Base-by-base conservation (phyloP, 2,113 vertebrate species). In the Dipodomys spectabilis region DNA sequence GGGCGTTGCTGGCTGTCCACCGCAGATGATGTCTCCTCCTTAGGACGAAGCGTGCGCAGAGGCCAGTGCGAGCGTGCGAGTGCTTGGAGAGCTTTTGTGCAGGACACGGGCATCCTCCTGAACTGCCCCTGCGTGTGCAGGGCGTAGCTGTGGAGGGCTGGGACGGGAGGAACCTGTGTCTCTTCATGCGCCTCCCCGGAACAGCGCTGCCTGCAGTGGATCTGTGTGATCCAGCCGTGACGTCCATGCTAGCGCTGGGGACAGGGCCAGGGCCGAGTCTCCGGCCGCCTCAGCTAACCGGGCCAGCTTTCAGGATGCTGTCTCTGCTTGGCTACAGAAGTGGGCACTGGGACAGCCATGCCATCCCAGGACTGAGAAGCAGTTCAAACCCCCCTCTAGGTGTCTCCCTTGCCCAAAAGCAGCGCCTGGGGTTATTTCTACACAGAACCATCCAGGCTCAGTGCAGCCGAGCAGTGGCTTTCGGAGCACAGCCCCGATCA, bases 331-430 rank as follows among this genome's bases (percentile, higher is more conserved):
- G 35, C n/a, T 71, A 87, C 30, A 79, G 89, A 86, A 92, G 2
- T 45, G 60, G 60, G 28, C 60, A 15, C 81, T 92, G 13, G 68
- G 68, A 68, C 39, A 73, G 20, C 45, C 85, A 10, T 82, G 82
- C 83, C 45, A 95, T 93, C 44, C 49, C 67, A 7, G 68, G 8
- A 92, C 79, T 20, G 22, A 64, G 49, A 94, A 90, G 90, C 91
- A 90, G 72, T 95, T 94, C 82, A 92, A 96, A 96, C 88, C 95
- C 95, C 95, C 94, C 96, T 97, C 85, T 97, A 97, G 97, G 93
- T 95, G 96, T 97, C 97, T 97, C 96, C 79, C 95, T 97, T 95
- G 96, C 67, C 94, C 88, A 95, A 88, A 97, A 96, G 93, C 95
- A 93, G 88, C 77, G 27, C 32, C 53, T 1, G 82, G 96, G 96